Conservation (phyloP, 2,888 invertebrate species). For the Peribatodes rhomboidaria region DNA sequence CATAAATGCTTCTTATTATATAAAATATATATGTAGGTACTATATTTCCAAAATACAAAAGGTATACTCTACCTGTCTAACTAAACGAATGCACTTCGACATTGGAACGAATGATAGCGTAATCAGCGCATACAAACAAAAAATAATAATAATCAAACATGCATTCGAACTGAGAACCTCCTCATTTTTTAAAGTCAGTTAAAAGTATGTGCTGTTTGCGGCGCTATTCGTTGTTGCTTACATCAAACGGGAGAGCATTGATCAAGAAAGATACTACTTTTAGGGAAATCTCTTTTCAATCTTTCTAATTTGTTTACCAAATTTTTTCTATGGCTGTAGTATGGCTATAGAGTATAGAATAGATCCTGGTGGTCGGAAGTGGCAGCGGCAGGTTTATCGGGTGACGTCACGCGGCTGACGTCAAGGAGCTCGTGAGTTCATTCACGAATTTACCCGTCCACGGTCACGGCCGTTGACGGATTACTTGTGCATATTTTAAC, state of each 20-base stretch:
- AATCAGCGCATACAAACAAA: too few species aligned
- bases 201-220: too few species aligned
- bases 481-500: conserved; percentile 39
- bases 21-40: too few species aligned
- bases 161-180: too few species aligned
- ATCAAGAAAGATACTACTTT: too few species aligned
- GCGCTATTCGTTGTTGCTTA: not conserved
- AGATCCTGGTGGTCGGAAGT: conserved; percentile 22
- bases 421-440: conserved; percentile 74
- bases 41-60: too few species aligned
- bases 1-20: too few species aligned
- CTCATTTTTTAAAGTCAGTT: too few species aligned
- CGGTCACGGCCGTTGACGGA: conserved; percentile 66
- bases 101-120: too few species aligned
- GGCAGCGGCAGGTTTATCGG: conserved; percentile 28
- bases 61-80: too few species aligned
- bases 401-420: conserved; percentile 60
- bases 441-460: conserved; percentile 76
- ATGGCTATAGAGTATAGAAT: conserved; percentile 7
- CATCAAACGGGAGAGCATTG: not conserved
- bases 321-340: conserved; percentile 1
- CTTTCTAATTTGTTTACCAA: not conserved
- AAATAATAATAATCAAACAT: too few species aligned
- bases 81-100: too few species aligned
- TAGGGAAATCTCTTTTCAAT: not conserved